Base-by-base conservation (phyloP, 2,113 vertebrate genomes). In the Clarias batrachus region DNA sequence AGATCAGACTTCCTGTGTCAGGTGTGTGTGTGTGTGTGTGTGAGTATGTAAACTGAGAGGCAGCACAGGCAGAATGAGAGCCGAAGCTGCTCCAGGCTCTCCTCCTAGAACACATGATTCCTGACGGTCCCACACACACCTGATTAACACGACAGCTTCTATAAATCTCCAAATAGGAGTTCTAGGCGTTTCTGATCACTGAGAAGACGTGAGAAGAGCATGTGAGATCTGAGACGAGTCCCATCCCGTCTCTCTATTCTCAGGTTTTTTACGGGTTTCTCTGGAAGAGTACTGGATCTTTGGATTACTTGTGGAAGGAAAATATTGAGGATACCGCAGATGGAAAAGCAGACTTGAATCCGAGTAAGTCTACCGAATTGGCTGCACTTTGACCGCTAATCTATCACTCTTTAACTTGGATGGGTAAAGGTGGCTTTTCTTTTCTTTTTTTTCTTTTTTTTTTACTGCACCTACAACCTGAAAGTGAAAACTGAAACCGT, bases 301-400 rank as follows among this genome's bases (percentile, higher is more conserved):
- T 82, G 87, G 88, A 88, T 89, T 92, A 95, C 94, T 93, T 95
- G 93, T 79, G 41, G 91, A 93, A 94, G 92, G 93, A 89, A 93
- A 73, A 73, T 66, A 23, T 77, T 65, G 52, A 68, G 87, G 79
- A 87, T 68, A 23, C 59, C 63, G 88, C 77, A 80, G 8, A 25
- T 56, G 59, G 48, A 80, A 21, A 54, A 41, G 37, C 0, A 25
- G 81, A 8, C 73, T 63, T 30, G 84, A 90, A 86, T 76, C 80
- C 77, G 41, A 76, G 94, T 94, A 90, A 92, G 92, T 93, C n/a
- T 33, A 19, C 30, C 62, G 52, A 52, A 48, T 23, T 33, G 4
- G 56, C 83, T 1, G 21, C 25, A 23, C 52, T 17, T 10, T 63
- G n/a, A 54, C 10, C 1, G 12, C 48, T 60, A 60, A 79, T 83